phyloP scores from a whole-genome alignment of 2,888 invertebrate genomes.

The Ctena decussata region DNA sequence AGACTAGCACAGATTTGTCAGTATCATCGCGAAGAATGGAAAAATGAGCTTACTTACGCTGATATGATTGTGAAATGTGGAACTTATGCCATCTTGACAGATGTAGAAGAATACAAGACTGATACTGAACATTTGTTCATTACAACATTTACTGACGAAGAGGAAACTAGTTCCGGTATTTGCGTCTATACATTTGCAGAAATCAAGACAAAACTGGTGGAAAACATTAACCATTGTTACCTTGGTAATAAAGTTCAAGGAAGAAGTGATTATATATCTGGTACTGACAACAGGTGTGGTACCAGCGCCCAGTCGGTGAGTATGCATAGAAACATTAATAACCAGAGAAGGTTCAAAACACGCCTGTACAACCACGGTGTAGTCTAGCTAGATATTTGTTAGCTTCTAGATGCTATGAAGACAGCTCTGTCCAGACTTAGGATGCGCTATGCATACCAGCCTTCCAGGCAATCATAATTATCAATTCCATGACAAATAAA shows the following conservation, averaged over 20 bases:
- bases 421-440: too few relatives aligned
- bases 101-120: background rate
- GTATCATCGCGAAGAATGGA: background rate
- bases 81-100: background rate
- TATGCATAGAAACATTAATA: too few relatives aligned
- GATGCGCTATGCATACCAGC: too few relatives aligned
- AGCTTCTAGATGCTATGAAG: too few relatives aligned
- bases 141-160: background rate
- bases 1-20: background rate
- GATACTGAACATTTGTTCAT: background rate
- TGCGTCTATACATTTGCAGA: background rate
- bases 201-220: slow-evolving; percentile 9
- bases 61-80: background rate
- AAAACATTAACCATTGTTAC: slow-evolving; percentile 21
- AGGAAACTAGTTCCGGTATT: background rate
- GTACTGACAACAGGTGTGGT: background rate
- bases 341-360: too few relatives aligned
- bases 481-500: too few relatives aligned
- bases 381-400: too few relatives aligned
- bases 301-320: too few relatives aligned
- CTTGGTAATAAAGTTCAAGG: background rate
- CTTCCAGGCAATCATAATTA: too few relatives aligned
- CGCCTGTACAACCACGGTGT: too few relatives aligned
- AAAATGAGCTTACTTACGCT: background rate
- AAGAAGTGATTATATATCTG: background rate